Base-by-base conservation (phyloP, 2,797 vertebrate genomes). In the Muscicapa comitata region DNA sequence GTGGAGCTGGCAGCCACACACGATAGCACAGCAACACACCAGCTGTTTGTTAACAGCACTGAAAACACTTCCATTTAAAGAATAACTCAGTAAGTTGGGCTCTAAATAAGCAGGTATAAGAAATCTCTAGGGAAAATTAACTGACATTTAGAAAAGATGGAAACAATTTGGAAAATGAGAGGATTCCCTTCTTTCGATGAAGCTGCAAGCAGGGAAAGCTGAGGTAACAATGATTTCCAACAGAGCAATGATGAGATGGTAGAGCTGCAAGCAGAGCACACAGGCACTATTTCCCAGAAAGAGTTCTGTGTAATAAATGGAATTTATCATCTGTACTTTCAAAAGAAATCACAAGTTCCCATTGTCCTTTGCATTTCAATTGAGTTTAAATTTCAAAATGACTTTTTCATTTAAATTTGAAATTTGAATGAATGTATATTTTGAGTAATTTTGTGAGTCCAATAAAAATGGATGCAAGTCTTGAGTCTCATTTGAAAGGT, bases 81-180 rank as follows among this genome's bases (percentile, higher is more conserved):
- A 96, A 96, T 57, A 93, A 90, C 91, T 72, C 88, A 75, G 88
- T 92, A 88, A 94, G 89, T 28, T 96, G 67, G 67, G 74, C 61
- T 89, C 96, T 89, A 97, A 96, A 94, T 91, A 83, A 96, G 92
- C 83, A 97, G 95, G 94, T 83, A 73, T 67, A 87, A 95, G 91
- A 97, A 97, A 95, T 43, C 83, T 92, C 53, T 63, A 80, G 72
- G 86, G 94, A 85, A 96, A 95, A 96, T 94, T 94, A 95, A 96
- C 68, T 94, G 96, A 95, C 93, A 66, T 82, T 96, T 93, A 83
- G 88, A 90, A 97, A 91, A 95, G 92, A 89, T 19, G 88, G 90
- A 83, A 96, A 95, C 79, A 83, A 72, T 77, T 74, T 38, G 92
- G 72, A 88, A 94, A 92, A 55, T 94, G 90, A 28, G 86, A 97